phyloP scores from a whole-genome alignment of 2,888 invertebrate species.

The Macaria liturata region DNA sequence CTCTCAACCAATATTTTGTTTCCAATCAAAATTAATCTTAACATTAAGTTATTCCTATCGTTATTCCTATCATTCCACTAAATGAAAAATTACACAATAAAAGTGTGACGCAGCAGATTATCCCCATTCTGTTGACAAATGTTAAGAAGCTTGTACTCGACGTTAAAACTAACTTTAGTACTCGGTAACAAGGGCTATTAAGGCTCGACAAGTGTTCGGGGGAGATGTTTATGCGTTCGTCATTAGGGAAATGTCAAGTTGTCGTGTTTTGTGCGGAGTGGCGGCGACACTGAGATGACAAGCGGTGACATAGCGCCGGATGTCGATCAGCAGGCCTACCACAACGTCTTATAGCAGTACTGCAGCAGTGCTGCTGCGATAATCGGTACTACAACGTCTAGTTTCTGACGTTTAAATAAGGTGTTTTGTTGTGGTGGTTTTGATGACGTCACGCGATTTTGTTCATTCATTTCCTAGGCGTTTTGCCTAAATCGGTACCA shows the following conservation, averaged over 20 bases:
- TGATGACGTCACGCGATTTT: too few relatives aligned
- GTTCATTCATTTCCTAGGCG: too few relatives aligned
- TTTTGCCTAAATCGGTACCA: too few relatives aligned
- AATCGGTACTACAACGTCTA: too few relatives aligned
- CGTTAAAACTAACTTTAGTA: conserved; percentile 30
- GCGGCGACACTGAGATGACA: conserved; percentile 29
- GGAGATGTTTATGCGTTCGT: conserved; percentile 33
- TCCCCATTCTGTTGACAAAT: conserved; percentile 34
- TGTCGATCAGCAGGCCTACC: too few relatives aligned
- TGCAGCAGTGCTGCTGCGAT: too few relatives aligned
- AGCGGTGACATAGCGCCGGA: background rate
- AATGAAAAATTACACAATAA: conserved; percentile 19
- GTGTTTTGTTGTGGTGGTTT: too few relatives aligned
- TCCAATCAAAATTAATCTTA: conserved; percentile 10
- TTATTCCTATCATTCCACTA: conserved; percentile 10
- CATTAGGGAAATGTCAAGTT: conserved; percentile 56
- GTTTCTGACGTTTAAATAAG: too few relatives aligned
- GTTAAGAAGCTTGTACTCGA: conserved; percentile 19
- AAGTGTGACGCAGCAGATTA: conserved; percentile 42
- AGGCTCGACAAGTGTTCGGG: conserved; percentile 11
- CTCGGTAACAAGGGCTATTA: conserved; percentile 23
- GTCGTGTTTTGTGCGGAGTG: conserved; percentile 45
- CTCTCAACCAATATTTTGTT: conserved; percentile 1
- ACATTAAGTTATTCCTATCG: conserved; percentile 11
- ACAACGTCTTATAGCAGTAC: too few relatives aligned